Evolutionary conservation across 2,888 invertebrate species (phyloP), one percentile per base, ranked within the genome.

Genomic region (Automeris io): DNA sequence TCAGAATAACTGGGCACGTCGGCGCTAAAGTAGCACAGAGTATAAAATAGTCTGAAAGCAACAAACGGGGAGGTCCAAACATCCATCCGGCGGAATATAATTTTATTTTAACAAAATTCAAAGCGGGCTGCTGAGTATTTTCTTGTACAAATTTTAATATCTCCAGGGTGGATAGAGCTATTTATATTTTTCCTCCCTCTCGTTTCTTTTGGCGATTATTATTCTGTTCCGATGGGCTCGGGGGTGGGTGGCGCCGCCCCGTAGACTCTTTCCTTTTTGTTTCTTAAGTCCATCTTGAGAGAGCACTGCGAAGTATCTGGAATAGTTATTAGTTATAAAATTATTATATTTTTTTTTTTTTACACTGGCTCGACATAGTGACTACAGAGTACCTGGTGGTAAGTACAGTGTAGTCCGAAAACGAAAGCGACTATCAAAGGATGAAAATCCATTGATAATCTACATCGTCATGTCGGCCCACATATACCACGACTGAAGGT

Each of bases 271-370:
- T 85, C 86, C 85, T 86, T 86, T 86, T 86, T 85, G 86, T 85
- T 86, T 85, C 86, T 85, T 85, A 86, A 86, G 86, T 86, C 86
- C 86, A 86, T 86, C 86, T 85, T 82, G 85, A 82, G 76, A 77
- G 68, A 54, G 78, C 45, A 64, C 60, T 55, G 54, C 11, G 62
- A 34, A 44, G 49, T 26, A 33, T 42, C 41, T 70, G 58, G 74
- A 73, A 65, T 59, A 37, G 62, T 12, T n/a, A 16, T 36, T 29
- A 4, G 16, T 11, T 3, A 5, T 24, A 9, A 5, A 37, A 22
- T 37, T 45, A 24, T 26, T 29, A 18, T 22, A 22, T 29, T 33
- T 9, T n/a, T 22, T 21, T 18, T 25, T 13, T n/a, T 39, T 16
- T 19, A 33, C 5, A n/a, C n/a, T n/a, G n/a, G n/a, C n/a, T n/a